A percentile compares a stretch with the other conserved stretches of the same genome.
phyloP scores from a whole-genome alignment of 2,113 vertebrate genomes.

The Bubo blakistoni region DNA sequence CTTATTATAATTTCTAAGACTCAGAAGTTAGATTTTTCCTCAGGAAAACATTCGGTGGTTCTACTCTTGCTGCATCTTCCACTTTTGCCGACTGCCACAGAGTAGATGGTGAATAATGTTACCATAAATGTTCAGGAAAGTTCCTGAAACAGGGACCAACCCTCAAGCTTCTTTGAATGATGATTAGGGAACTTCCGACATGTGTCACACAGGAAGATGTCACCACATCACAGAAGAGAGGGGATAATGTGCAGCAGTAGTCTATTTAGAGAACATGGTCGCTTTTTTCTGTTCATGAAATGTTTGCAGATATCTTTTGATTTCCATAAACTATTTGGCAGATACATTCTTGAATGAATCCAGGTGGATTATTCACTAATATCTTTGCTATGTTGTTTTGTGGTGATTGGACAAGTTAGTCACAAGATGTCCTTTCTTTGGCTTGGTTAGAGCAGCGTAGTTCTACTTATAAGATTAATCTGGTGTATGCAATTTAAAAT shows the following conservation, averaged over 20 bases:
- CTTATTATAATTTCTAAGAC: background rate
- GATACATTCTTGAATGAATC: background rate
- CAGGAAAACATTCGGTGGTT: background rate
- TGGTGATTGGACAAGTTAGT: background rate
- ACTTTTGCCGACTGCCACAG: background rate
- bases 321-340: background rate
- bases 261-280: background rate
- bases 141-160: background rate
- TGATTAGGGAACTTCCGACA: background rate
- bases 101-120: background rate
- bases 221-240: background rate
- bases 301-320: background rate
- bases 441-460: background rate
- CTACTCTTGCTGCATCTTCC: background rate
- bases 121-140: background rate
- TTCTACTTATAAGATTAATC: background rate
- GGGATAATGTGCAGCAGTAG: background rate
- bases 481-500: background rate
- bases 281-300: background rate
- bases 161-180: background rate
- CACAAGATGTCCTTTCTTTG: background rate
- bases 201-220: rapidly evolving
- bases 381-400: background rate
- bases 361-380: background rate
- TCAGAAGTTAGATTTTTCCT: background rate